A percentile compares a stretch with the other conserved stretches of the same genome.
Conservation (phyloP, 2,888 invertebrate genomes). For the Halocaridina rubra region DNA sequence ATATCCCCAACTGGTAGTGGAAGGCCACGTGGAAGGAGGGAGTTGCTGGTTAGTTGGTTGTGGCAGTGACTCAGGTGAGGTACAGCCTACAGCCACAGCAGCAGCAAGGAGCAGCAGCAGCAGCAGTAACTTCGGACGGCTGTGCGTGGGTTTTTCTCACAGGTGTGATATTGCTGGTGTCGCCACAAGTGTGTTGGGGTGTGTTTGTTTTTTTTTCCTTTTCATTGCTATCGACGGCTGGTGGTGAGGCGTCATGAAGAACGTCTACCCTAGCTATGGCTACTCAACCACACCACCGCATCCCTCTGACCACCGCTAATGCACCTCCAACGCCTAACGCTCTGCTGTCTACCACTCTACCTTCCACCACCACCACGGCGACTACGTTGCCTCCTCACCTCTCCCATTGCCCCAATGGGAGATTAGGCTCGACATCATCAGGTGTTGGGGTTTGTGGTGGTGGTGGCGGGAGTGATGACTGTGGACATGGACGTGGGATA, state of each 20-base stretch:
- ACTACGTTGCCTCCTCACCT: not conserved
- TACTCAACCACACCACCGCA: constrained; percentile 39
- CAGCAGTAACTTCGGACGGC: too few species aligned
- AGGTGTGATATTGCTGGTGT: not conserved
- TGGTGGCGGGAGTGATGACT: not conserved
- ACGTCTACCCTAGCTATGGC: constrained; percentile 32
- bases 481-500: too few species aligned
- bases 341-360: not conserved
- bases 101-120: too few species aligned
- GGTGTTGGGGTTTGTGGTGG: not conserved
- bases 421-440: not conserved
- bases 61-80: not conserved
- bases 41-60: not conserved
- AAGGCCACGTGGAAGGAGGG: constrained; percentile 29
- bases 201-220: constrained; percentile 25
- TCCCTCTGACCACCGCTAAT: constrained; percentile 19
- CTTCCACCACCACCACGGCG: not conserved
- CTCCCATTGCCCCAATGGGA: not conserved
- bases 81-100: not conserved
- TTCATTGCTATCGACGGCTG: constrained; percentile 17
- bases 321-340: not conserved
- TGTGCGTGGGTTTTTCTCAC: too few species aligned
- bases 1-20: constrained; percentile 15
- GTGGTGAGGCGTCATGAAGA: constrained; percentile 37
- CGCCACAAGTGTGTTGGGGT: constrained; percentile 17